Percentiles rank a stretch among this genome's conserved stretches.
Conservation (phyloP, 2,888 invertebrate genomes). For the Hirtodrosophila trivittata region DNA sequence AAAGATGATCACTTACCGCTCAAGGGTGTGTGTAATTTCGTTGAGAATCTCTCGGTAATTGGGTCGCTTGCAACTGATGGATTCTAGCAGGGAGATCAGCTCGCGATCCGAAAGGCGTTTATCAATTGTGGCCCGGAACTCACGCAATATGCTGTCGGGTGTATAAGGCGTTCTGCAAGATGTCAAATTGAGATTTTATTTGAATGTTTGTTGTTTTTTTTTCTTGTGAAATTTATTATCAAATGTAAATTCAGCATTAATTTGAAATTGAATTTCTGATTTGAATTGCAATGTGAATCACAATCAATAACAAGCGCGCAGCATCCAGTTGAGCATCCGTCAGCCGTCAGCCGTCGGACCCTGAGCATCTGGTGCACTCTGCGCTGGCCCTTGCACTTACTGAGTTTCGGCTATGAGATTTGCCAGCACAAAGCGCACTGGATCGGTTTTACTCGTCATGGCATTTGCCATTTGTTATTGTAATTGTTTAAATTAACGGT, state of each 20-base stretch:
- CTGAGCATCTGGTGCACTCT: constrained; percentile 52
- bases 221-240: no score
- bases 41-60: constrained; percentile 65
- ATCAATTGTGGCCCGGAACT: constrained; percentile 79
- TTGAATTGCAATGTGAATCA: background rate
- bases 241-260: background rate
- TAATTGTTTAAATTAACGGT: constrained; percentile 41
- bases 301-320: background rate
- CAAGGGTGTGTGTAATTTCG: constrained; percentile 72
- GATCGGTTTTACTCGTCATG: constrained; percentile 61
- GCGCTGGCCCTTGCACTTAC: constrained; percentile 57
- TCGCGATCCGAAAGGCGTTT: constrained; percentile 68
- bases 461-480: constrained; percentile 34
- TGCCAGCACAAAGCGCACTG: constrained; percentile 69
- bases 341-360: background rate
- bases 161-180: constrained; percentile 74
- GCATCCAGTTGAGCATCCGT: background rate
- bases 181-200: constrained; percentile 5
- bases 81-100: constrained; percentile 76
- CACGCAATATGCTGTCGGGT: constrained; percentile 77
- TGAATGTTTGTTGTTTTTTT: background rate
- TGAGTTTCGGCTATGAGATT: constrained; percentile 75
- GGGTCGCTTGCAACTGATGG: constrained; percentile 79
- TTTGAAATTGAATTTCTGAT: background rate
- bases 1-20: constrained; percentile 61